phyloP scores from a whole-genome alignment of 2,797 vertebrate genomes.

The Salarias fasciatus region DNA sequence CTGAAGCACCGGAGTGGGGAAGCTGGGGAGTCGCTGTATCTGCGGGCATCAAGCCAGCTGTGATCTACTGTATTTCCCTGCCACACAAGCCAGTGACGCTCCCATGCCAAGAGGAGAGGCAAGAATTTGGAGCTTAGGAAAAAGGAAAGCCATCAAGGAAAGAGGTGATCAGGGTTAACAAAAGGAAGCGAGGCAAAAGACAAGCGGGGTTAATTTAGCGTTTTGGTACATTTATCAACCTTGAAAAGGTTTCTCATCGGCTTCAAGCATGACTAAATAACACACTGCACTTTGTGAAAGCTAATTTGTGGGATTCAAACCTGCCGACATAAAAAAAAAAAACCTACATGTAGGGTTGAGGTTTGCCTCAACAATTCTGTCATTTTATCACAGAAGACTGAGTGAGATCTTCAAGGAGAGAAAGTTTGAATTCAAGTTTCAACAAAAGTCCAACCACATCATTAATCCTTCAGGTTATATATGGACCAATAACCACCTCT shows the following conservation, averaged over 20 bases:
- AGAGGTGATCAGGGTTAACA: conserved; percentile 4
- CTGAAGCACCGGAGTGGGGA: conserved; percentile 72
- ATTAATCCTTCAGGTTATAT: not conserved
- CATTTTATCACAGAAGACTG: too few species aligned
- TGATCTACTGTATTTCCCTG: conserved; percentile 58
- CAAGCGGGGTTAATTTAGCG: not conserved
- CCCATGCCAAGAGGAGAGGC: conserved; percentile 34
- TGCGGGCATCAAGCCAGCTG: conserved; percentile 66
- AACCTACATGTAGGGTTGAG: not conserved
- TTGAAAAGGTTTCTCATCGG: not conserved
- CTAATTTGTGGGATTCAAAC: not conserved
- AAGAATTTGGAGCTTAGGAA: conserved; percentile 11
- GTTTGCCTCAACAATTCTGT: too few species aligned
- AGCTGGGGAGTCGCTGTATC: conserved; percentile 60
- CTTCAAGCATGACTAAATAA: not conserved
- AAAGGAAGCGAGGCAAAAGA: not conserved
- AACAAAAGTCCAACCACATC: not conserved
- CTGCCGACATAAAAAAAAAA: not conserved
- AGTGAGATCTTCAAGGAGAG: not conserved
- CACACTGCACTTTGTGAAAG: too few species aligned
- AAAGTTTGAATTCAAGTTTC: not conserved
- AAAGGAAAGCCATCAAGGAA: conserved; percentile 1
- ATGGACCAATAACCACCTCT: not conserved
- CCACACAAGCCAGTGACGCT: conserved; percentile 37
- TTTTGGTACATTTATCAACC: too few species aligned